These are phyloP conservation scores for Pipistrellus nathusii DNA, from an alignment of 2,797 vertebrate species.

Conservation along the genomic window DNA sequence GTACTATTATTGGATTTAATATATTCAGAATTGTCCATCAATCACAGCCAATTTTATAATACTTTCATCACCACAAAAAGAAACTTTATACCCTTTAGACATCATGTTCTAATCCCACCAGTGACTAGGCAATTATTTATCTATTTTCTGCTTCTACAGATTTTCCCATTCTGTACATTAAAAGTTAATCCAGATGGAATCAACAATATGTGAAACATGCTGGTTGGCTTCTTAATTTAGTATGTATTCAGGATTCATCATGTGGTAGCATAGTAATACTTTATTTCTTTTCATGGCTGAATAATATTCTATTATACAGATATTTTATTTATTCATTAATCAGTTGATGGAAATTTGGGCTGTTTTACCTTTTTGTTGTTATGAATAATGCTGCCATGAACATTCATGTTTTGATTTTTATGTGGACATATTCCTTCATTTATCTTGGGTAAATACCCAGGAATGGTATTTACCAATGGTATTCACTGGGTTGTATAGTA, in stretches of 20 bases:
- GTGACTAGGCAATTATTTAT: neutral
- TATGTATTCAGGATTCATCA: conserved; percentile 28
- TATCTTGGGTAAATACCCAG: conserved; percentile 18
- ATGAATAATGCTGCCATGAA: conserved; percentile 9
- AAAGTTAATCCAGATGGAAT: conserved; percentile 5
- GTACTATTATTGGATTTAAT: neutral
- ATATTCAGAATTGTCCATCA: neutral
- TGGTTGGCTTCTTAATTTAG: neutral
- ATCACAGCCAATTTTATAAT: conserved; percentile 38
- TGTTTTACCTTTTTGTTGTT: neutral
- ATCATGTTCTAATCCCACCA: neutral
- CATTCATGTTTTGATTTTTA: conserved; percentile 33
- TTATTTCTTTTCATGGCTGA: conserved; percentile 5
- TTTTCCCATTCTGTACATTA: conserved; percentile 12
- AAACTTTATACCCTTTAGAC: neutral
- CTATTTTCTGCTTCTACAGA: neutral
- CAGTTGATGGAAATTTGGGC: conserved; percentile 26
- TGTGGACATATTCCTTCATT: neutral
- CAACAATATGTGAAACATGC: neutral
- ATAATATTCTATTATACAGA: conserved; percentile 16
- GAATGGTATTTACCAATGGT: neutral
- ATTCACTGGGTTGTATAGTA: neutral
- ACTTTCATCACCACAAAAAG: conserved; percentile 2
- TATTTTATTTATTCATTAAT: conserved; percentile 37
- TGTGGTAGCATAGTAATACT: neutral